Conservation (phyloP, 2,797 vertebrate genomes). For the Labroides dimidiatus region DNA sequence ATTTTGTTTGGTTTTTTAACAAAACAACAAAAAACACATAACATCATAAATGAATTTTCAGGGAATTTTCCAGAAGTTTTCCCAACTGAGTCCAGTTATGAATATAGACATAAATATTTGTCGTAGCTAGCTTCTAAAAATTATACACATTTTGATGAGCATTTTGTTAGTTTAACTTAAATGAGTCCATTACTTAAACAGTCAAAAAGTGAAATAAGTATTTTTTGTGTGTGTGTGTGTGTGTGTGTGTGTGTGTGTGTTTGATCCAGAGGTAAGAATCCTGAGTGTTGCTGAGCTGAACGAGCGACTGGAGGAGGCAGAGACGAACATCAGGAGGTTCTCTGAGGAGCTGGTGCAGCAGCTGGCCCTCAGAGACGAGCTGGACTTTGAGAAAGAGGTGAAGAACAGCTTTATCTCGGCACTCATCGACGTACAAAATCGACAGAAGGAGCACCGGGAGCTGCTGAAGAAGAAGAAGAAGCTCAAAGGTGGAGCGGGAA, state of each 20-base stretch:
- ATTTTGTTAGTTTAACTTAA: too few relatives aligned
- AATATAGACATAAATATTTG: too few relatives aligned
- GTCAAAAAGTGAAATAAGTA: background rate
- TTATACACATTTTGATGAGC: too few relatives aligned
- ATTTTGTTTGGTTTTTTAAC: too few relatives aligned
- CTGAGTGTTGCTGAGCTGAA: constrained; percentile 88
- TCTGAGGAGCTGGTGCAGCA: constrained; percentile 96
- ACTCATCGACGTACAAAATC: constrained; percentile 97
- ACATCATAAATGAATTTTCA: too few relatives aligned
- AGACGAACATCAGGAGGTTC: constrained; percentile 88
- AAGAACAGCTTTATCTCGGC: constrained; percentile 98
- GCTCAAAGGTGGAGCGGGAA: constrained; percentile 84
- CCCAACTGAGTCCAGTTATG: too few relatives aligned
- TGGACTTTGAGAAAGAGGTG: constrained; percentile 98
- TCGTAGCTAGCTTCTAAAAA: too few relatives aligned
- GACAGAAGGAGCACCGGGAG: constrained; percentile 94
- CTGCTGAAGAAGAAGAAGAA: constrained; percentile 93
- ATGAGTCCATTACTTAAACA: too few relatives aligned
- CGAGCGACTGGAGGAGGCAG: constrained; percentile 89
- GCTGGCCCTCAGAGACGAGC: constrained; percentile 94
- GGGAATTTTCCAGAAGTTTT: too few relatives aligned
- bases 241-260: too few relatives aligned
- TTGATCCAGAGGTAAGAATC: constrained; percentile 83
- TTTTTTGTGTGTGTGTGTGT: constrained; percentile 10
- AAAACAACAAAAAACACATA: too few relatives aligned